phyloP scores from a whole-genome alignment of 2,113 vertebrate genomes.

The Nibea albiflora region DNA sequence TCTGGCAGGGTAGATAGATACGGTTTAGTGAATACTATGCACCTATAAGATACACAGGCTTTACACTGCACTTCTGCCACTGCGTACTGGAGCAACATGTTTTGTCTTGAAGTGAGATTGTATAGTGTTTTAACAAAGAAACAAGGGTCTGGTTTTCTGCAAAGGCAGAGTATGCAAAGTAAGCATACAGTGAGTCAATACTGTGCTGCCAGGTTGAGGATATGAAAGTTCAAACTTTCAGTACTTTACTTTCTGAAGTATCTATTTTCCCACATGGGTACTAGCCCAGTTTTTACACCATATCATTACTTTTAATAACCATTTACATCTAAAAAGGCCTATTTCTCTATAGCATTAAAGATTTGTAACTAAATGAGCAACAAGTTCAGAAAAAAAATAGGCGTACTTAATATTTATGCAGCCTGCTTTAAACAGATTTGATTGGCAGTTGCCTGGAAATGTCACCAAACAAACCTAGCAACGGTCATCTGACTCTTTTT shows the following conservation, averaged over 20 bases:
- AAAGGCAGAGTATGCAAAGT: background rate
- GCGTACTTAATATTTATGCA: background rate
- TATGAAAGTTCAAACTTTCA: conserved; percentile 1
- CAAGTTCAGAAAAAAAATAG: background rate
- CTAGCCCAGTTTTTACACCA: background rate
- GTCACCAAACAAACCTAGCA: background rate
- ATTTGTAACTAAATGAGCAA: background rate
- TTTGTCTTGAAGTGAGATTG: conserved; percentile 3
- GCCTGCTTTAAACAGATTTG: background rate
- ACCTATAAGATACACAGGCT: conserved; percentile 14
- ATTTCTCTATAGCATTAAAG: background rate
- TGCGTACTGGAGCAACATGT: conserved; percentile 14
- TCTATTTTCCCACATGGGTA: background rate
- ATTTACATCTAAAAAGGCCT: background rate
- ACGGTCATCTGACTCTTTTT: background rate
- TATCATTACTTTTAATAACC: background rate
- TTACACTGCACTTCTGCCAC: background rate
- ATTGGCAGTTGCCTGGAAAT: background rate
- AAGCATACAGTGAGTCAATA: background rate
- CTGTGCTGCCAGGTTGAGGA: background rate
- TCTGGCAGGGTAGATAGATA: conserved; percentile 60
- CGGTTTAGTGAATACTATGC: conserved; percentile 46
- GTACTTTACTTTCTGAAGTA: background rate
- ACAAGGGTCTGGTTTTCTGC: background rate
- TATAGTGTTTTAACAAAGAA: conserved; percentile 21